Evolutionary conservation across 2,797 vertebrate genomes (phyloP), one percentile per base, ranked within the genome.

Genomic region (Falco peregrinus): DNA sequence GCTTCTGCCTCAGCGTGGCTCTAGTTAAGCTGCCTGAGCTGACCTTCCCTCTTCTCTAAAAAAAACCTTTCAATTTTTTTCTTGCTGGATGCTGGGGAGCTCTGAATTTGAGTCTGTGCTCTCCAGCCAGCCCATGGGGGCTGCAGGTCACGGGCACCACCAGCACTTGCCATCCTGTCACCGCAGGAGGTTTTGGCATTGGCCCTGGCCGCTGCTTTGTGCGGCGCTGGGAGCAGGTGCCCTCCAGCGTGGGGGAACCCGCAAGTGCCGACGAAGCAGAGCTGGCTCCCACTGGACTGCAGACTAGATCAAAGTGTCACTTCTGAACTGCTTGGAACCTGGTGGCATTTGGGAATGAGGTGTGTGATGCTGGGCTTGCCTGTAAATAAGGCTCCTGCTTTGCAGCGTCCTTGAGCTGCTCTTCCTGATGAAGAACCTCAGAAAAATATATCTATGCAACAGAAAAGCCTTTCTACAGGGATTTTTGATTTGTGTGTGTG

Each of bases 201-300:
- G 28, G 73, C 28, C 45, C 54, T 59, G 26, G 18, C 47, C 24
- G 47, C 28, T 33, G 22, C 37, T 35, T 33, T 68, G 33, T 16
- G 16, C 60, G 37, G 45, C 1, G 2, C 37, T 31, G 18, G 43
- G 43, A 45, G 8, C 43, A 8, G 43, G 43, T 0, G 1, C 37
- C 26, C 26, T 8, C 26, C 6, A 2, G 15, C 2, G 18, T 1
- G 0, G 11, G 28, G 41, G 39, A 37, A 11, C 3, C 20, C 41
- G n/a, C 1, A 10, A 10, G 73, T 10, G 54, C 37, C 0, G 4
- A 28, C 6, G 24, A 37, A 54, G n/a, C 10, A 2, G 33, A 5
- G 53, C 6, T 2, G 1, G 35, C 26, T 20, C 48, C 16, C 13
- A 1, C 47, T 28, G 0, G 5, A 45, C 31, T 22, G 77, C 33